These are phyloP conservation scores for Ceyx erithaca DNA, from an alignment of 2,797 vertebrate species.

Conservation along the genomic window DNA sequence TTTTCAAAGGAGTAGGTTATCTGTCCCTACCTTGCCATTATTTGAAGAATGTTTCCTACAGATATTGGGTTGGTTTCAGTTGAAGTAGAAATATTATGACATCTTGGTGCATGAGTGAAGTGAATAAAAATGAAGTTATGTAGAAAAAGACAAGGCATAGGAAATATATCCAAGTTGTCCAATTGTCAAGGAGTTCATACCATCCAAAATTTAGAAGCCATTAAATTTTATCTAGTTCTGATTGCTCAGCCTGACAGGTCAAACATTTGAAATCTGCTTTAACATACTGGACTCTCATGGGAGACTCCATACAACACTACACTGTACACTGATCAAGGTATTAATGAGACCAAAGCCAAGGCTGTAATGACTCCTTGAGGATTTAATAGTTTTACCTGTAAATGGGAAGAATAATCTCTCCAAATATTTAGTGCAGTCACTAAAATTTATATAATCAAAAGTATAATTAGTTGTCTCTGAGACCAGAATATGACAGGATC, in stretches of 20 bases:
- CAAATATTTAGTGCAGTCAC: not conserved
- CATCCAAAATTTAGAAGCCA: not conserved
- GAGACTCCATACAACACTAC: not conserved
- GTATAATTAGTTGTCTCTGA: not conserved
- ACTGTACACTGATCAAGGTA: not conserved
- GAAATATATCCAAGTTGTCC: not conserved
- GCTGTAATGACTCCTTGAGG: not conserved
- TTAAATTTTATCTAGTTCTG: not conserved
- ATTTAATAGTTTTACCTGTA: not conserved
- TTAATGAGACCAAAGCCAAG: not conserved
- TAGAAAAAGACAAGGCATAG: not conserved
- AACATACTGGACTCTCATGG: not conserved
- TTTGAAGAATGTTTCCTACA: not conserved
- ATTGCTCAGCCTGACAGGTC: not conserved
- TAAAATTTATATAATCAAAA: not conserved
- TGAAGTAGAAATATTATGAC: not conserved
- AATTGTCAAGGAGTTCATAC: not conserved
- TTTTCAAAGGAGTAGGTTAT: not conserved
- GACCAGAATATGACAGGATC: not conserved
- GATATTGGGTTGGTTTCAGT: not conserved
- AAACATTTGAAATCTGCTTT: not conserved
- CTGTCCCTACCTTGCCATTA: not conserved
- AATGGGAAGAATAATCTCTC: not conserved
- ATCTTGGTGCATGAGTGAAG: rapidly evolving
- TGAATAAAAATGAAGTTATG: not conserved